Evolutionary conservation across 2,888 invertebrate genomes (phyloP).

Genomic region (Cyrtodaria siliqua): DNA sequence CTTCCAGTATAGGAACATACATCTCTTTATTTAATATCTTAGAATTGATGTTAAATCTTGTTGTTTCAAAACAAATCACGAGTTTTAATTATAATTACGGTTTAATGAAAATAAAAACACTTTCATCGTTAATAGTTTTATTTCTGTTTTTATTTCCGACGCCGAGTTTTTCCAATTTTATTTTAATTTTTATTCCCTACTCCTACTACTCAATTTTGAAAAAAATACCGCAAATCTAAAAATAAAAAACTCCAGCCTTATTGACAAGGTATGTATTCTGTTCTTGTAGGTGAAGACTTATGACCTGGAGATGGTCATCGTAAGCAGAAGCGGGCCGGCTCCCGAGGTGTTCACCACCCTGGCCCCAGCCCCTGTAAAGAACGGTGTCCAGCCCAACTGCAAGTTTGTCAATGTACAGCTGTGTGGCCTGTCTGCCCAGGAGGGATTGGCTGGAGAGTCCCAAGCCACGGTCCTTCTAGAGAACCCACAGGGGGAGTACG

Average conservation of each 20-base stretch:
- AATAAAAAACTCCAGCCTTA: not conserved
- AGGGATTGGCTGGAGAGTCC: slow-evolving; percentile 88
- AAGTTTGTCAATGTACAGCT: slow-evolving; percentile 91
- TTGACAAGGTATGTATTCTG: not conserved
- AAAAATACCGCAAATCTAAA: too few species aligned
- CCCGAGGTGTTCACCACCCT: slow-evolving; percentile 30
- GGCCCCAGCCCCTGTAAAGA: slow-evolving; percentile 73
- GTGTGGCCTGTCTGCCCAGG: slow-evolving; percentile 89
- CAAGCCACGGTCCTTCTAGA: slow-evolving; percentile 91
- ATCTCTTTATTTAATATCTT: too few species aligned
- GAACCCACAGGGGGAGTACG: slow-evolving; percentile 86
- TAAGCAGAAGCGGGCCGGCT: slow-evolving; percentile 86
- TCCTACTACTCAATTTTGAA: too few species aligned
- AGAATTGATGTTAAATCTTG: too few species aligned
- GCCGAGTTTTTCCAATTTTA: too few species aligned
- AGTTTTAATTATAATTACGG: too few species aligned
- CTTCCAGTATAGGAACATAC: too few species aligned
- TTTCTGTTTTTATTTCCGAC: too few species aligned
- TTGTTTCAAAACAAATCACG: too few species aligned
- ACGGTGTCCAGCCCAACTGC: slow-evolving; percentile 72
- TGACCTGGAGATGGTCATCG: slow-evolving; percentile 90
- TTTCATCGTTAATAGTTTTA: too few species aligned
- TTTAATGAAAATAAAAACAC: too few species aligned
- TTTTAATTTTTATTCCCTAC: too few species aligned
- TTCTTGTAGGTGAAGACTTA: slow-evolving; percentile 90